These are phyloP conservation scores for Tympanoctomys barrerae DNA, from an alignment of 2,797 vertebrate species.

Conservation along the genomic window DNA sequence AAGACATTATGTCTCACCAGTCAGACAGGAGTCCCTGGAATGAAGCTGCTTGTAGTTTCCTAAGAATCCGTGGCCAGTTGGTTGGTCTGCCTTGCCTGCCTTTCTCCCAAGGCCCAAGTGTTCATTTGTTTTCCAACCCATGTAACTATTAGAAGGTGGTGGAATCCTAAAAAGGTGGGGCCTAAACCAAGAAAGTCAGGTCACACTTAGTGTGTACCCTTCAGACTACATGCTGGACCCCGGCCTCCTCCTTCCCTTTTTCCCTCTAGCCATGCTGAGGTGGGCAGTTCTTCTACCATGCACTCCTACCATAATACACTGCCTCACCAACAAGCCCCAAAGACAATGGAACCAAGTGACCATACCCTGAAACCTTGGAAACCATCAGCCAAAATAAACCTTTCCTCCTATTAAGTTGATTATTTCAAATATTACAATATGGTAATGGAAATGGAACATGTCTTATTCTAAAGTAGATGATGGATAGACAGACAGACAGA, in stretches of 20 bases:
- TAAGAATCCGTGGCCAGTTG: background rate
- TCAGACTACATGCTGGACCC: background rate
- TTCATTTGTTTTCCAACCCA: background rate
- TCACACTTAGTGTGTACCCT: background rate
- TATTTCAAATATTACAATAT: background rate
- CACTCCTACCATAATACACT: background rate
- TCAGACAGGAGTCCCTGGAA: background rate
- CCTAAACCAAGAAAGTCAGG: background rate
- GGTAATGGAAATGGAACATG: background rate
- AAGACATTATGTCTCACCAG: constrained; percentile 48
- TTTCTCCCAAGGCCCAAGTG: no score
- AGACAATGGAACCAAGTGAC: background rate
- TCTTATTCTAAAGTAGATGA: background rate
- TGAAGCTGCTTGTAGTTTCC: background rate
- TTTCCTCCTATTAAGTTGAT: background rate
- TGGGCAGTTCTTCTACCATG: background rate
- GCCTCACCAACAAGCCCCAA: background rate
- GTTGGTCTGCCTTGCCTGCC: background rate
- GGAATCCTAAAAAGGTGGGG: background rate
- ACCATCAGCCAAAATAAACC: background rate
- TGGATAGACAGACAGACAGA: no score
- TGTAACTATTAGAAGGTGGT: background rate
- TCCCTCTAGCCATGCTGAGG: background rate
- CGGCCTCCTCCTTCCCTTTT: background rate
- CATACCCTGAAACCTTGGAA: background rate